Base-by-base conservation (phyloP, 1,140 invertebrate species). In the Lasioglossum baleicum region DNA sequence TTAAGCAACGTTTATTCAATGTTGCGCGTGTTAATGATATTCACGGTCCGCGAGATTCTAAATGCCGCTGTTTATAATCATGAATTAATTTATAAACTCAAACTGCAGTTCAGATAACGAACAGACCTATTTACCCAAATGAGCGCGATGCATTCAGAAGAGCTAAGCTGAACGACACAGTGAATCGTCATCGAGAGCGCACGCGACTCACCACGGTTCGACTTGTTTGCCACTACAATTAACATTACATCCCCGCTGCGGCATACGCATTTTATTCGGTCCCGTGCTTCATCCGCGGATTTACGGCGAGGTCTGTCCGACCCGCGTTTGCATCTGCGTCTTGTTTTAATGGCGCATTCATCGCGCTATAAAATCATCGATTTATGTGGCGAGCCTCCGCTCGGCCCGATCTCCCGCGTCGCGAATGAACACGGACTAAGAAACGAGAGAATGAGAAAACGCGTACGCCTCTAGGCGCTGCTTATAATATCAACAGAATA, bases 341-440 rank as follows among this genome's bases (percentile, higher is more conserved):
- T 51, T 68, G 53, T 68, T 68, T 80, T 75, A 80, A 74, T 53
- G 61, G 40, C 44, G 56, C 64, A 40, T 75, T 80, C 53, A 61
- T 68, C 63, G 64, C 15, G n/a, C 61, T 75, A 74, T 80, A 80
- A 75, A 74, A 67, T 80, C 51, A 75, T 80, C 78, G 64, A 80
- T 76, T 81, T 81, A 69, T 64, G 65, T 20, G 48, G 40, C 35
- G 22, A 8, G 22, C 10, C 40, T 17, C 48, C 35, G n/a, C 31
- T n/a, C 31, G 31, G 56, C n/a, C 20, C 0, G 61, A 51, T 66
- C 72, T 69, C 78, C 64, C 64, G 51, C 78, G 64, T 61, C 11
- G 72, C 20, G n/a, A 13, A 20, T 5, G 22, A 67, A 42, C n/a
- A 10, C 42, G 35, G 4, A 26, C 48, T 65, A 31, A 22, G n/a